These are phyloP conservation scores for Protobothrops mucrosquamatus DNA, from an alignment of 2,113 vertebrate genomes.

Conservation along the genomic window DNA sequence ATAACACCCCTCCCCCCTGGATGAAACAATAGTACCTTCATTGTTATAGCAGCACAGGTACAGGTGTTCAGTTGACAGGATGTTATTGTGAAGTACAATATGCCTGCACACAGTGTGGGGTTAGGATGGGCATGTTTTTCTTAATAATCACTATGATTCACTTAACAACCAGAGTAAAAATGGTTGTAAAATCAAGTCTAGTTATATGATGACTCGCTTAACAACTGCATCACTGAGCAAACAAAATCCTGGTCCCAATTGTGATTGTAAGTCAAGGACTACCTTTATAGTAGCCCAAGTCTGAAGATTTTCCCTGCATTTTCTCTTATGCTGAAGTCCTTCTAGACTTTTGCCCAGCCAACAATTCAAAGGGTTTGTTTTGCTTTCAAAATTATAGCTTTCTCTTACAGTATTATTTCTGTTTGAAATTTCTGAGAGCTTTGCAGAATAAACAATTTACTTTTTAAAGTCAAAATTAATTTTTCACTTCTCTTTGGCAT, in stretches of 20 bases:
- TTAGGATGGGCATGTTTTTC: not conserved
- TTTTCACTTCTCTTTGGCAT: not conserved
- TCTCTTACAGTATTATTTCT: not conserved
- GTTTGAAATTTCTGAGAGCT: not conserved
- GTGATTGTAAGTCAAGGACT: too few species aligned
- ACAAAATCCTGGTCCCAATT: too few species aligned
- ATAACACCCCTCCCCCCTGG: too few species aligned
- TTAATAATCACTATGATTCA: too few species aligned
- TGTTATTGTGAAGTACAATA: too few species aligned
- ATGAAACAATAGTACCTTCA: too few species aligned
- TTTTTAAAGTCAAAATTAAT: not conserved
- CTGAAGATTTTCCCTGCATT: not conserved
- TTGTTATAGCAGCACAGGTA: too few species aligned
- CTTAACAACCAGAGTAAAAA: too few species aligned
- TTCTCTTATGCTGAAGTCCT: not conserved
- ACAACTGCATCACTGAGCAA: too few species aligned
- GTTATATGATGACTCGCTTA: too few species aligned
- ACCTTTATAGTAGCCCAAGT: not conserved
- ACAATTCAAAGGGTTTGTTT: not conserved
- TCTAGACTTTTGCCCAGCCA: not conserved
- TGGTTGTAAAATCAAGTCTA: too few species aligned
- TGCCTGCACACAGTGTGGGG: not conserved
- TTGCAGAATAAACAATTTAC: not conserved
- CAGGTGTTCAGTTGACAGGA: too few species aligned
- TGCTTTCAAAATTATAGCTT: not conserved